Conservation (phyloP, 1,140 invertebrate species). For the Reticulitermes speratus region DNA sequence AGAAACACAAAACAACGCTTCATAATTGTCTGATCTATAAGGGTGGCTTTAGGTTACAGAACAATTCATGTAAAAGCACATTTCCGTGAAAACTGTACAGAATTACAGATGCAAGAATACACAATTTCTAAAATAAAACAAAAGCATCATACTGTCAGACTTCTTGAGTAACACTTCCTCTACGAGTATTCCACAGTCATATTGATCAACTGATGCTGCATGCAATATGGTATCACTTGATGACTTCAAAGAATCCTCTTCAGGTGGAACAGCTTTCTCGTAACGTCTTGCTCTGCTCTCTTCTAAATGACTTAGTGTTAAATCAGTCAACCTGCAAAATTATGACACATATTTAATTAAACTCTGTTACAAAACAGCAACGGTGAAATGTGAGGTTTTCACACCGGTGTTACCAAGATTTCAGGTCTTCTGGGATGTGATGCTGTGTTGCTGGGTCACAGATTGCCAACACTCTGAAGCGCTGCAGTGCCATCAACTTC, state of each 20-base stretch:
- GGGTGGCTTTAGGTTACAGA: too few relatives aligned
- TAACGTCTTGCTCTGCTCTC: conserved; percentile 67
- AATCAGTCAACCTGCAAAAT: conserved; percentile 56
- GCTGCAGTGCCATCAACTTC: too few relatives aligned
- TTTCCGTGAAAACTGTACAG: too few relatives aligned
- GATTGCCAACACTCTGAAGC: too few relatives aligned
- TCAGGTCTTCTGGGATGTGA: too few relatives aligned
- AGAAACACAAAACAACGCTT: too few relatives aligned
- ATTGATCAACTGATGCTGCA: conserved; percentile 69
- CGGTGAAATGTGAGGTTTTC: too few relatives aligned
- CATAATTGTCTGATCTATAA: too few relatives aligned
- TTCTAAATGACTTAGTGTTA: conserved; percentile 65
- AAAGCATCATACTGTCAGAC: neutral
- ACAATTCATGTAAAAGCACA: too few relatives aligned
- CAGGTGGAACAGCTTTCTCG: conserved; percentile 66
- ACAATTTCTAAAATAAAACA: neutral
- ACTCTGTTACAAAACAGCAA: neutral
- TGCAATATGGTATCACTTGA: conserved; percentile 45
- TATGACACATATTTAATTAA: neutral
- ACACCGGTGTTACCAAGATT: too few relatives aligned
- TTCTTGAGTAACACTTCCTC: conserved; percentile 62
- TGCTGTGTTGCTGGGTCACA: too few relatives aligned
- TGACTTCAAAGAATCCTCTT: conserved; percentile 58
- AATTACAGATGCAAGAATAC: too few relatives aligned
- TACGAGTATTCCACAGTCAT: conserved; percentile 75